Evolutionary conservation across 1,140 invertebrate species (phyloP), one percentile per base, ranked within the genome.

Genomic region (Drosophila ambigua): DNA sequence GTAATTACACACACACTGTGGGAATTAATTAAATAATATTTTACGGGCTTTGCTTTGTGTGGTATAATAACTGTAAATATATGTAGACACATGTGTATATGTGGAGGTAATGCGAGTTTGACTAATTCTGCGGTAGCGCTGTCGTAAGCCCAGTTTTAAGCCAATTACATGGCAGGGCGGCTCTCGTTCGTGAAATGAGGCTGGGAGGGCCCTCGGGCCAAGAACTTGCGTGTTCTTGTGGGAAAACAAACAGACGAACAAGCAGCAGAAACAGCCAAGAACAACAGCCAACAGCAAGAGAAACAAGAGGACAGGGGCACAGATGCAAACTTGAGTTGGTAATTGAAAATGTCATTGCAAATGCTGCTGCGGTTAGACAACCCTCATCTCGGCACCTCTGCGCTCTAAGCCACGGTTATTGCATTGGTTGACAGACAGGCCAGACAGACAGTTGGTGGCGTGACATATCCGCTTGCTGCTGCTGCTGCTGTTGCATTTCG

Each of bases 11-110:
- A 69, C 51, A 82, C 66, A 63, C 48, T 58, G 57, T 64, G 41
- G 54, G 53, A 79, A 83, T 83, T 87, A 82, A 87, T 88, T 88
- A 79, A 87, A 88, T 78, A 79, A 83, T 87, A 74, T 71, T 87
- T 87, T 83, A 87, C 73, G 75, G 83, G 68, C 66, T 64, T 44
- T 16, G 39, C 43, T 31, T 31, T 79, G 71, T 72, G 79, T 46
- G 60, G 68, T 66, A 68, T 77, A 71, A 75, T 82, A 88, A 88
- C 79, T 82, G 82, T 82, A 71, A 74, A 75, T 48, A 46, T 44
- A 46, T 24, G 28, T 28, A 59, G 39, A 59, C 35, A 72, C 57
- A 43, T 16, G 1, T 49, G 24, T 24, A 23, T 41, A 35, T 23
- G 9, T 11, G 0, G 61, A 24, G 72, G 77, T 87, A 85, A 87